A percentile compares a stretch with the other conserved stretches of the same genome.
phyloP scores from a whole-genome alignment of 2,797 vertebrate genomes.

The Phataginus tetradactyla region DNA sequence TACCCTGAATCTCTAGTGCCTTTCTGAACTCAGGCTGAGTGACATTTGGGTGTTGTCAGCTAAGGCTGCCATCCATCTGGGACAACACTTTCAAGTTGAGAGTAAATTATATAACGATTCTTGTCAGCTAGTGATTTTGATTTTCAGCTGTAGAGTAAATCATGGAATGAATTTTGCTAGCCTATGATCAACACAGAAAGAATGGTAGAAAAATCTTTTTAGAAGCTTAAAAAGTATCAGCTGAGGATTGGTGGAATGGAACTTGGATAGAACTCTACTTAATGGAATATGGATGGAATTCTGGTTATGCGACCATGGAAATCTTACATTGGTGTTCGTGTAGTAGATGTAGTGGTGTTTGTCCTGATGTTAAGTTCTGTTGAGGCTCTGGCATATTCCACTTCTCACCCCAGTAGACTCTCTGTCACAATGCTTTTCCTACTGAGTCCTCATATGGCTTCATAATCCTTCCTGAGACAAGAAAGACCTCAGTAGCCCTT shows the following conservation, averaged over 20 bases:
- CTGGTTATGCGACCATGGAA: not conserved
- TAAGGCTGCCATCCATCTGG: not conserved
- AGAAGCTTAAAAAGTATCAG: not conserved
- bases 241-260: not conserved
- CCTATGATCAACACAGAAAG: not conserved
- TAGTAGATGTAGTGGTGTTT: not conserved
- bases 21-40: not conserved
- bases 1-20: not conserved
- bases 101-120: not conserved
- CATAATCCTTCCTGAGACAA: not conserved
- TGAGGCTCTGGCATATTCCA: fast-evolving
- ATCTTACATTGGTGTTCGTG: not conserved
- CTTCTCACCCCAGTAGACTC: not conserved
- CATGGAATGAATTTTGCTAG: not conserved
- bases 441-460: not conserved
- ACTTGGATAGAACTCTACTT: not conserved
- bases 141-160: not conserved
- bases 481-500: not conserved
- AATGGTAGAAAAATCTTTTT: not conserved
- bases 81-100: not conserved
- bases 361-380: not conserved
- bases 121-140: not conserved
- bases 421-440: not conserved
- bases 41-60: not conserved
- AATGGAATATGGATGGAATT: not conserved